phyloP scores from a whole-genome alignment of 1,140 invertebrate species.

The Halyomorpha halys region DNA sequence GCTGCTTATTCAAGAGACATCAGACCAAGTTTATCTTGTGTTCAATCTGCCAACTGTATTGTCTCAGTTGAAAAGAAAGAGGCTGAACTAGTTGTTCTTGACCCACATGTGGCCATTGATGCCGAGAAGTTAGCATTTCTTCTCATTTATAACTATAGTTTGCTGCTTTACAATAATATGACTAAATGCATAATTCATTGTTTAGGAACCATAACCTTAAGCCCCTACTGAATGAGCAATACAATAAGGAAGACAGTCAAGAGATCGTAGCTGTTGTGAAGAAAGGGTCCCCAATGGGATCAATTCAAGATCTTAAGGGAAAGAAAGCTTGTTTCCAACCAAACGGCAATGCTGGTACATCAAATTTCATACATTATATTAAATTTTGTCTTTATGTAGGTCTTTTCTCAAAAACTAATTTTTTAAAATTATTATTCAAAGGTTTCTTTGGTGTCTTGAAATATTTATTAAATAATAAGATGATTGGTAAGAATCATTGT shows the following conservation, averaged over 20 bases:
- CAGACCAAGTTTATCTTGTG: conserved; percentile 55
- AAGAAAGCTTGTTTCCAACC: conserved; percentile 45
- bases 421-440: conserved; percentile 41
- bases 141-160: too few species aligned
- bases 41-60: conserved; percentile 47
- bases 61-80: conserved; percentile 48
- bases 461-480: conserved; percentile 37
- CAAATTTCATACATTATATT: background rate
- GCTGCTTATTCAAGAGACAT: conserved; percentile 62
- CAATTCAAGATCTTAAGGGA: conserved; percentile 39
- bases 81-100: conserved; percentile 52
- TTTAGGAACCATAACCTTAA: conserved; percentile 38
- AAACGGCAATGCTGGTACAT: conserved; percentile 31
- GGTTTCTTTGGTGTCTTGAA: conserved; percentile 46
- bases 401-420: background rate
- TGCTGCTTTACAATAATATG: too few species aligned
- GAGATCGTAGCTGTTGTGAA: conserved; percentile 50
- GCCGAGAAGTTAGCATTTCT: conserved; percentile 39
- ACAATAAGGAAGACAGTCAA: conserved; percentile 37
- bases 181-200: background rate
- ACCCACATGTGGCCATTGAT: conserved; percentile 46
- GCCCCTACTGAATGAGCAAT: conserved; percentile 44
- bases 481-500: conserved; percentile 38
- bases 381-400: background rate
- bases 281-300: conserved; percentile 37